Evolutionary conservation across 2,888 invertebrate species (phyloP).

Genomic region (Dioctria rufipes): DNA sequence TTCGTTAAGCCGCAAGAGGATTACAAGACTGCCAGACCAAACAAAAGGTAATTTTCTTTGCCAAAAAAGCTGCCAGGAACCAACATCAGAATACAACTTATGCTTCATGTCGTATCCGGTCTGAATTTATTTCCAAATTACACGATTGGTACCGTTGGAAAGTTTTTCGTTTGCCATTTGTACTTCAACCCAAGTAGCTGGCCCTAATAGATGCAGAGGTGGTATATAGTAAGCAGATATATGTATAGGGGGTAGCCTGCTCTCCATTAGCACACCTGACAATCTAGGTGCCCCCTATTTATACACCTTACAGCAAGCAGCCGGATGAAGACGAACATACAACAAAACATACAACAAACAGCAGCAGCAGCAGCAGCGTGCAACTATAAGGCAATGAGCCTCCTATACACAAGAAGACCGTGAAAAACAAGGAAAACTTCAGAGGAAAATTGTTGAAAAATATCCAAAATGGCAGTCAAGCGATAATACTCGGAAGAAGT

Average conservation of each 20-base stretch:
- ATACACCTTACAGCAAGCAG: slow-evolving; percentile 12
- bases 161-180: slow-evolving; percentile 48
- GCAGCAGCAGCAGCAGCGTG: slow-evolving; percentile 37
- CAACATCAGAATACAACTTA: slow-evolving; percentile 47
- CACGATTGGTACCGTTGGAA: slow-evolving; percentile 53
- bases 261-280: slow-evolving; percentile 49
- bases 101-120: slow-evolving; percentile 51
- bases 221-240: no score
- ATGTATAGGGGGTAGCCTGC: no score
- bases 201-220: slow-evolving; percentile 25
- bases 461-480: slow-evolving; percentile 53
- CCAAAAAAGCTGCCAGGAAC: slow-evolving; percentile 44
- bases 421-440: slow-evolving; percentile 33
- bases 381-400: slow-evolving; percentile 28
- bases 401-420: not conserved
- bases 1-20: slow-evolving; percentile 23
- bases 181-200: slow-evolving; percentile 47
- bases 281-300: slow-evolving; percentile 7
- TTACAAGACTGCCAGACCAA: slow-evolving; percentile 41
- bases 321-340: slow-evolving; percentile 48
- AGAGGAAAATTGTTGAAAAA: slow-evolving; percentile 52
- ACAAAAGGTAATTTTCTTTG: slow-evolving; percentile 47
- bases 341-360: slow-evolving; percentile 45
- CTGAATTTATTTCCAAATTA: slow-evolving; percentile 54
- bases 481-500: slow-evolving; percentile 53